A percentile compares a stretch with the other conserved stretches of the same genome.
Evolutionary conservation across 2,113 vertebrate genomes (phyloP).

Genomic region (Marmota monax): DNA sequence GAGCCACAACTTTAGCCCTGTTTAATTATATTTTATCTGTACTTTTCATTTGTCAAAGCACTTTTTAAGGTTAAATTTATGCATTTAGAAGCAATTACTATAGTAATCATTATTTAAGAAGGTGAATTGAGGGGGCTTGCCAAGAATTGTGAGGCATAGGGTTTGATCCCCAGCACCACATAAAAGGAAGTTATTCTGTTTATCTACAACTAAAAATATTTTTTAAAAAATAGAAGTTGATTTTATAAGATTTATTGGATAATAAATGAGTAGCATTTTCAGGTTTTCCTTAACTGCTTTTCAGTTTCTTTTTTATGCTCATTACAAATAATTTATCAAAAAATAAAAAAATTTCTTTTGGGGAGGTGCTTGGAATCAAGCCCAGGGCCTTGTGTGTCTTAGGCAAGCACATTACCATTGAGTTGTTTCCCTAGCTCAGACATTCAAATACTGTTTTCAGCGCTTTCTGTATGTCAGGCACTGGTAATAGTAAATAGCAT

Average conservation of each 20-base stretch:
- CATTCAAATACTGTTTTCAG: constrained; percentile 2
- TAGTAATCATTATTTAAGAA: background rate
- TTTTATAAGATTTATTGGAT: background rate
- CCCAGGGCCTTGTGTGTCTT: background rate
- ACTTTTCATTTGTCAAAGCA: constrained; percentile 14
- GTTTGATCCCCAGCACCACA: too few species aligned
- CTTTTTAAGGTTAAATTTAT: background rate
- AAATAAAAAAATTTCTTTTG: too few species aligned
- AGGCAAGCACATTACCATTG: background rate
- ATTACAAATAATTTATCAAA: background rate
- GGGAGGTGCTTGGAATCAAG: background rate
- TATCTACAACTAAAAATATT: too few species aligned
- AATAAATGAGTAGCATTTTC: background rate
- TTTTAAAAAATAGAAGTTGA: background rate
- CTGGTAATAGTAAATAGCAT: background rate
- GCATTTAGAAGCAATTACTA: background rate
- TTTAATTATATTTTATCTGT: background rate
- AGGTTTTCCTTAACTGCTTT: background rate
- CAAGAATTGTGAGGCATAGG: too few species aligned
- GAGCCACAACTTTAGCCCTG: too few species aligned
- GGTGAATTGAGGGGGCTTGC: background rate
- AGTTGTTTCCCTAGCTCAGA: background rate
- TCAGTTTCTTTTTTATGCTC: background rate
- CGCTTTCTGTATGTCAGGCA: background rate
- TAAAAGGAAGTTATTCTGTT: too few species aligned